A percentile compares a stretch with the other conserved stretches of the same genome.
Conservation (phyloP, 2,797 vertebrate species). For the Todus mexicanus region DNA sequence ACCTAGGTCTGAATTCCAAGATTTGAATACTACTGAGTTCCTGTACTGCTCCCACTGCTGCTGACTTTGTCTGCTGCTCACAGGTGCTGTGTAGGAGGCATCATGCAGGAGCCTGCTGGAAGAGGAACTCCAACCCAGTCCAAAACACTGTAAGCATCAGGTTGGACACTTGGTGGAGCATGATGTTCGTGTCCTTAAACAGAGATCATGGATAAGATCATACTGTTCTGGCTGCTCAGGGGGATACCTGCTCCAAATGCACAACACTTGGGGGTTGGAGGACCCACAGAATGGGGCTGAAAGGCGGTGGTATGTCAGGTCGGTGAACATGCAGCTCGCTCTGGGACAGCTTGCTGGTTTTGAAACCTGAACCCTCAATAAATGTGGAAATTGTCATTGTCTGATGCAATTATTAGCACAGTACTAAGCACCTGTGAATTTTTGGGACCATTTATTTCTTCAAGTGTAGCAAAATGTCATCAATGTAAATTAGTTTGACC, state of each 20-base stretch:
- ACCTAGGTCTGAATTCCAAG: neutral
- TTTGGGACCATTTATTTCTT: neutral
- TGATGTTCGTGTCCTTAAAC: neutral
- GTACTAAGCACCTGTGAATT: neutral
- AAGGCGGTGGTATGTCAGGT: neutral
- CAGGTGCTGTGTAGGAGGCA: neutral
- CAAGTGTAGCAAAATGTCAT: neutral
- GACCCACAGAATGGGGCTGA: fast-evolving
- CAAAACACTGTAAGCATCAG: neutral
- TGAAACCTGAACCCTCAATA: neutral
- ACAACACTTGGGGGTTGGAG: neutral
- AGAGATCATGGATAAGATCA: fast-evolving
- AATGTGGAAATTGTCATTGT: neutral
- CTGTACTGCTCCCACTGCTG: fast-evolving
- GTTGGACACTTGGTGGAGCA: neutral
- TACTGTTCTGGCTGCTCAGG: fast-evolving
- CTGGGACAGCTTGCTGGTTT: neutral
- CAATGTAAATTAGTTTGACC: neutral
- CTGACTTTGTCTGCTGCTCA: neutral
- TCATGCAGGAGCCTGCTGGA: fast-evolving
- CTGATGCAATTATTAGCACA: neutral
- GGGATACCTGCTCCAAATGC: neutral
- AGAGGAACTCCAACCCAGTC: neutral
- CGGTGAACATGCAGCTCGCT: neutral
- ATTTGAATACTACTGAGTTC: neutral